These are phyloP conservation scores for Caenorhabditis sp. DNA, from an alignment of 2,888 invertebrate genomes.

Conservation along the genomic window DNA sequence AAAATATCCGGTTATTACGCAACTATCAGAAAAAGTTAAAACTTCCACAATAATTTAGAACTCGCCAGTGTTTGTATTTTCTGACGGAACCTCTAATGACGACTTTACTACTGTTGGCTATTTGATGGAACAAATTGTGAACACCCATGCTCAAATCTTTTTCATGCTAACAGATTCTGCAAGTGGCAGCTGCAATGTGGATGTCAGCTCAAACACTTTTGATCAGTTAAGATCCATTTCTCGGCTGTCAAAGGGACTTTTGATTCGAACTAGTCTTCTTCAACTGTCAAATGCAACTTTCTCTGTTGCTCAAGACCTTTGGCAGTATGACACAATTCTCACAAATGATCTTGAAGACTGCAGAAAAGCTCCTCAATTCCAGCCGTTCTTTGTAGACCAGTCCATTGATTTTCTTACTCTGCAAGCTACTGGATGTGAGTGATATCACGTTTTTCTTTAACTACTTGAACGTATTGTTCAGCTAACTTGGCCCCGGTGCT, in stretches of 20 bases:
- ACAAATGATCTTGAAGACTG: conserved; percentile 72
- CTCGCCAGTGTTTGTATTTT: conserved; percentile 68
- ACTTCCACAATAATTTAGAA: conserved; percentile 39
- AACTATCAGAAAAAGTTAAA: too few relatives aligned
- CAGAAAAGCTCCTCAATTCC: conserved; percentile 60
- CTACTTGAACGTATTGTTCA: neutral
- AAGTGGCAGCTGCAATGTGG: conserved; percentile 56
- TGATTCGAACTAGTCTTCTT: conserved; percentile 47
- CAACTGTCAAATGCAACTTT: conserved; percentile 46
- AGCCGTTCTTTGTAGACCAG: conserved; percentile 71
- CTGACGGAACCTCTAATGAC: conserved; percentile 66
- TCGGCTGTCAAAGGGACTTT: conserved; percentile 45
- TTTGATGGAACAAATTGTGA: conserved; percentile 54
- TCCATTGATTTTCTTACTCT: conserved; percentile 57
- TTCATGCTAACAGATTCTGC: conserved; percentile 61
- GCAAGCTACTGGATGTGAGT: conserved; percentile 62
- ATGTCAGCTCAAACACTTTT: conserved; percentile 48
- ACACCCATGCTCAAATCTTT: conserved; percentile 51
- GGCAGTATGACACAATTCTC: conserved; percentile 49
- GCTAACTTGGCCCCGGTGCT: conserved; percentile 53
- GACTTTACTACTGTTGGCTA: conserved; percentile 40
- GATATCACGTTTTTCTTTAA: neutral
- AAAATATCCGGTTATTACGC: conserved; percentile 54
- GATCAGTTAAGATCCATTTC: conserved; percentile 34
- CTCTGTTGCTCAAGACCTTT: conserved; percentile 41